A percentile compares a stretch with the other conserved stretches of the same genome.
Evolutionary conservation across 2,888 invertebrate species (phyloP).

Genomic region (Ectobius pallidus): DNA sequence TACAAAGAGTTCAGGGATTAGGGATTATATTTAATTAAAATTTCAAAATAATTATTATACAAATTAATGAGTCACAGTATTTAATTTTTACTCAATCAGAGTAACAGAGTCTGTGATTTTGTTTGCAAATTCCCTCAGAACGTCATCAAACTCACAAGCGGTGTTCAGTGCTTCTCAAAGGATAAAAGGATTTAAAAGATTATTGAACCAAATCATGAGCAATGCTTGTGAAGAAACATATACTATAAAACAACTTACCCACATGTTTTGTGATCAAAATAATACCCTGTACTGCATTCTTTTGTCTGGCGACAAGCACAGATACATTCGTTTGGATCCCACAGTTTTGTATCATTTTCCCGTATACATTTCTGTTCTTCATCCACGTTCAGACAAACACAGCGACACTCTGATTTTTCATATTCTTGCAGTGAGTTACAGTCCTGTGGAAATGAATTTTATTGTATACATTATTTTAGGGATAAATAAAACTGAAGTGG

Average conservation of each 20-base stretch:
- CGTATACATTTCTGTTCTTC: slow-evolving; percentile 64
- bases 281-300: slow-evolving; percentile 66
- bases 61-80: no score
- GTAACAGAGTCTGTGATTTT: no score
- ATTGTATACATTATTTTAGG: not conserved
- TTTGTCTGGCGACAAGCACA: slow-evolving; percentile 63
- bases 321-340: slow-evolving; percentile 65
- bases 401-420: slow-evolving; percentile 62
- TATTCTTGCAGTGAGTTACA: slow-evolving; percentile 67
- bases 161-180: no score
- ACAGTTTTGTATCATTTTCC: slow-evolving; percentile 60
- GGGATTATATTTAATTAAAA: no score
- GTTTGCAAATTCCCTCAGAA: no score
- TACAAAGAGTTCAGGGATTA: no score
- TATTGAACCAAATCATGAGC: not conserved
- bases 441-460: slow-evolving; percentile 58
- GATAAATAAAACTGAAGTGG: not conserved
- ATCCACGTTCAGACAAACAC: slow-evolving; percentile 65
- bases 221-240: not conserved
- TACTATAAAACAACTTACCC: slow-evolving; percentile 53
- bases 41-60: no score
- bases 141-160: no score
- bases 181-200: no score
- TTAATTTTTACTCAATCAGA: no score
- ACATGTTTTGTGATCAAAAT: slow-evolving; percentile 64